Base-by-base conservation (phyloP, 1,140 invertebrate species). In the Rhopalosiphum padi region DNA sequence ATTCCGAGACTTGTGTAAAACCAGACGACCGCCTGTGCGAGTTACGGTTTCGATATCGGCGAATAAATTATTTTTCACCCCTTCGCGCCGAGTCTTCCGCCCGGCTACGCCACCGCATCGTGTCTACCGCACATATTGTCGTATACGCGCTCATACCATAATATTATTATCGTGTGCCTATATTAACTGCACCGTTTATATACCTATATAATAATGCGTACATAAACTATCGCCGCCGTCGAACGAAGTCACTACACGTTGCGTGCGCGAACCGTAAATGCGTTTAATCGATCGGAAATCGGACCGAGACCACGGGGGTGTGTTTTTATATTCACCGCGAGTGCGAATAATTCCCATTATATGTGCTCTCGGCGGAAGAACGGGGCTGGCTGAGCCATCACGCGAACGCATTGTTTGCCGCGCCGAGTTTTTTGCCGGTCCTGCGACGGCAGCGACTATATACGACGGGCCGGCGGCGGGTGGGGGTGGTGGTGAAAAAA, bases 281-380 rank as follows among this genome's bases (percentile, higher is more conserved):
- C 41, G 30, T 46, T 87, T 21, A 87, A 87, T 87, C 85, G 85
- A 87, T 46, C 85, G 85, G 85, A 87, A 87, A 87, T 87, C 43
- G 30, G 23, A n/a, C 85, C 23, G 15, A 68, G 60, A 68, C 85
- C 85, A 21, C 21, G 43, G 23, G 9, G 43, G 41, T 41, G 41
- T 87, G 43, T 41, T 87, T 87, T 46, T n/a, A 25, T n/a, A 87
- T 46, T 87, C 85, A 43, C 30, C 18, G 43, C 2, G 25, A 25
- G n/a, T 46, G 30, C 85, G 43, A 87, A 87, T 48, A 46, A 46
- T 87, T 87, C 30, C 43, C 30, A 87, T 48, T 43, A 86, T 43
- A 41, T 86, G 60, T 77, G 60, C n/a, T 35, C 60, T 77, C 23
- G 23, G 22, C 2, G 22, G 37, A 43, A 86, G 37, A 83, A 23